Evolutionary conservation across 2,113 vertebrate genomes (phyloP), one percentile per base, ranked within the genome.

Genomic region (Limanda limanda): DNA sequence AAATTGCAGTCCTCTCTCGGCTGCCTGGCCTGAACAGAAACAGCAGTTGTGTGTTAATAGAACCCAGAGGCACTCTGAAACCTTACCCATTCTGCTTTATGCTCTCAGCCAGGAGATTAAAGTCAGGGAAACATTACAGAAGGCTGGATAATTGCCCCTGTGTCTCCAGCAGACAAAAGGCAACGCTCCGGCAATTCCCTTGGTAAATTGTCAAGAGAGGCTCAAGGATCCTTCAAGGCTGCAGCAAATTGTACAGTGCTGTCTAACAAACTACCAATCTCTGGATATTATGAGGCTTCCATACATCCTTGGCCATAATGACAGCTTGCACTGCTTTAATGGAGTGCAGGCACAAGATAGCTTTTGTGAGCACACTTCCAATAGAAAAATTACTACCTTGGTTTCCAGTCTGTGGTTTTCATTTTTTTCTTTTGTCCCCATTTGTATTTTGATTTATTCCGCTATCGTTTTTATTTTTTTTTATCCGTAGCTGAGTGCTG

Each of bases 191-290:
- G 92, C 93, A 94, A 94, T 95, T 90, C 93, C 94, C 88, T 84
- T 82, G 74, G 89, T 83, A 79, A 83, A 93, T 92, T 67, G 54
- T 94, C 86, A 89, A 79, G 92, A 91, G 91, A 92, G 87, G 71
- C 90, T 94, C 93, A 91, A 92, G 94, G 94, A 92, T 92, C 85
- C 94, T 93, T 91, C 90, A 92, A 76, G 79, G 90, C 69, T 84
- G 91, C 91, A 90, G 94, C 93, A 93, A 94, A 93, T 92, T 91
- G 95, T 92, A 95, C 73, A 92, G 92, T 91, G 92, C 73, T 93
- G 93, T 94, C 93, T 94, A 93, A 93, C 93, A 91, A 94, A 95
- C 94, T 94, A 87, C 91, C 86, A 93, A 94, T 94, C 93, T 92
- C 91, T 88, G 82, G 91, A 92, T 95, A 94, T 92, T 92, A 94